phyloP scores from a whole-genome alignment of 2,113 vertebrate species.

The Xiphias gladius region DNA sequence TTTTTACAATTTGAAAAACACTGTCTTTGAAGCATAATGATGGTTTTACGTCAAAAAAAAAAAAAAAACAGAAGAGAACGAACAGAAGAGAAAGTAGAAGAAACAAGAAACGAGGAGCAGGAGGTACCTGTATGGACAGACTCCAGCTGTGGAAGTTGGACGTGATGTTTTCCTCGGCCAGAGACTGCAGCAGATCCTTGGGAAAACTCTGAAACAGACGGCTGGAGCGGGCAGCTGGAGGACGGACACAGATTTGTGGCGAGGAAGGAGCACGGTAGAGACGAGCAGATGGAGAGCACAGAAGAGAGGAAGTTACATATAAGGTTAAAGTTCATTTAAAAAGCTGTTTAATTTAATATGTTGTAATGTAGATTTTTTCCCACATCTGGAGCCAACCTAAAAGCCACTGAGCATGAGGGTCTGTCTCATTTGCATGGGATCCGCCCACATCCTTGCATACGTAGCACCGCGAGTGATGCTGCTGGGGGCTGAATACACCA shows the following conservation, averaged over 20 bases:
- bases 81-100: not conserved
- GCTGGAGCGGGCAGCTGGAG: conserved; percentile 83
- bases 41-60: not conserved
- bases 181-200: conserved; percentile 83
- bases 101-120: not conserved
- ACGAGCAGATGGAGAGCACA: not conserved
- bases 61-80: not conserved
- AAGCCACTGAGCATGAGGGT: not conserved
- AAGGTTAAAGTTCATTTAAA: too few species aligned
- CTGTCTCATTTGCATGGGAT: not conserved
- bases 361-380: too few species aligned
- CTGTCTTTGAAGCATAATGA: not conserved
- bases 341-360: not conserved
- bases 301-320: not conserved
- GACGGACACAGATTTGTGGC: conserved; percentile 10
- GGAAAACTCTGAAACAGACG: conserved; percentile 90
- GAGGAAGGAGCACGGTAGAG: not conserved
- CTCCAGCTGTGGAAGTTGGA: conserved; percentile 94
- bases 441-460: not conserved
- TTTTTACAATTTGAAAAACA: not conserved
- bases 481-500: not conserved
- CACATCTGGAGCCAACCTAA: too few species aligned
- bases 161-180: conserved; percentile 89
- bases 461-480: not conserved
- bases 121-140: conserved; percentile 90